A percentile compares a stretch with the other conserved stretches of the same genome.
Conservation (phyloP, 2,888 invertebrate genomes). For the Notodonta dromedarius region DNA sequence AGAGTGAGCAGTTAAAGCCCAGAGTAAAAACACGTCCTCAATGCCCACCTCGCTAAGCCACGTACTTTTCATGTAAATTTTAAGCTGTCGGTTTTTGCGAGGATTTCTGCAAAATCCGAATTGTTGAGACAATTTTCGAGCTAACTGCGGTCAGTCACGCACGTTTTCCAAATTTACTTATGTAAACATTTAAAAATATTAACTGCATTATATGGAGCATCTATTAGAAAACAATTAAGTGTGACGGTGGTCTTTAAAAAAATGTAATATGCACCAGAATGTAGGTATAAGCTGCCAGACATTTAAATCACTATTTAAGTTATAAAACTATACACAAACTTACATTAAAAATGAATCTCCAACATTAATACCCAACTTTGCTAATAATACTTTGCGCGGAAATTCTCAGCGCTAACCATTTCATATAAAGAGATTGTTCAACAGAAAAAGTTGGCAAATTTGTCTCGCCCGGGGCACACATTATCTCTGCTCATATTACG, state of each 20-base stretch:
- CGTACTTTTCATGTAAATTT: conserved; percentile 70
- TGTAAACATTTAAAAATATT: background rate
- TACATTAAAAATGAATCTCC: conserved; percentile 37
- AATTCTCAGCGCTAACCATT: conserved; percentile 57
- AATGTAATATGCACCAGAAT: background rate
- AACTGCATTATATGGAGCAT: too few species aligned
- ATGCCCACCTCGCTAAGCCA: conserved; percentile 52
- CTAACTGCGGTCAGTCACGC: conserved; percentile 46
- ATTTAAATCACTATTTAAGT: background rate
- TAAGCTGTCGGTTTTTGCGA: conserved; percentile 62
- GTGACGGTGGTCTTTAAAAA: too few species aligned
- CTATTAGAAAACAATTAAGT: too few species aligned
- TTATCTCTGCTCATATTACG: conserved; percentile 64
- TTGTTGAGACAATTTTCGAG: conserved; percentile 55
- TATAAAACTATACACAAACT: conserved; percentile 2
- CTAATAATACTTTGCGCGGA: conserved; percentile 58
- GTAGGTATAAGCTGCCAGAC: background rate
- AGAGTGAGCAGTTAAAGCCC: conserved; percentile 64
- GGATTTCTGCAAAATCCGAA: conserved; percentile 57
- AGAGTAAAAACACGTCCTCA: conserved; percentile 63
- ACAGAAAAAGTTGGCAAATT: conserved; percentile 68
- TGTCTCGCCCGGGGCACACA: conserved; percentile 64
- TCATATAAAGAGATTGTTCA: conserved; percentile 64
- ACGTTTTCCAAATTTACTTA: conserved; percentile 16
- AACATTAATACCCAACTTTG: conserved; percentile 50